Base-by-base conservation (phyloP, 2,113 vertebrate species). In the Bubo bubo region DNA sequence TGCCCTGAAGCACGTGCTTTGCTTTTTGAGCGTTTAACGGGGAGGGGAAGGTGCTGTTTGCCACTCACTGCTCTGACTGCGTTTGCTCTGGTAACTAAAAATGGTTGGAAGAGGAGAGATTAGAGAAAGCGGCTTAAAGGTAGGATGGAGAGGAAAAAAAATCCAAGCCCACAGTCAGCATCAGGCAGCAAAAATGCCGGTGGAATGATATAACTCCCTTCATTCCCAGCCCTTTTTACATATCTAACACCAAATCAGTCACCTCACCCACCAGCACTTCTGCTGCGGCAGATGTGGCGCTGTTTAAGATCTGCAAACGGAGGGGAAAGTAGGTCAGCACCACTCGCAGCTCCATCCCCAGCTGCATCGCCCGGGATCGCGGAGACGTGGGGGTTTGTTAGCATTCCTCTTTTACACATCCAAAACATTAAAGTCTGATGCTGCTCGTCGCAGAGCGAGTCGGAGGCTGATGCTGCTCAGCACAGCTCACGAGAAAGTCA, bases 271-370 rank as follows among this genome's bases (percentile, higher is more conserved):
- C 79, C 3, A 72, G 72, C 37, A 0, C 49, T 58, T 49, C 68
- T 68, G 83, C 71, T 52, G 62, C 26, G 4, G 79, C 91, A 73
- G 91, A 45, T 77, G 91, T 24, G 64, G 85, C 79, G 82, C 35
- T 2, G 3, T 9, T 37, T 20, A 49, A 64, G 84, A 52, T 28
- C 71, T 16, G 72, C 58, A 8, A 15, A 10, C 0, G 39, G 58
- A 66, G 45, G 59, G 59, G 53, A 88, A 93, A 93, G 85, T 88
- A 93, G 91, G 91, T 93, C 91, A 88, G 45, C 52, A 1, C n/a
- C 12, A 16, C 84, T 56, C 7, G 10, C 10, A 71, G 89, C 81
- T 58, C 84, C 71, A 30, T 37, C 77, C 41, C 41, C 77, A 56
- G 72, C 37, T 37, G 77, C 85, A 6, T 45, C 16, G 9, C 83